Evolutionary conservation across 2,888 invertebrate genomes (phyloP), one percentile per base, ranked within the genome.

Genomic region (Ornithoptera priamus): DNA sequence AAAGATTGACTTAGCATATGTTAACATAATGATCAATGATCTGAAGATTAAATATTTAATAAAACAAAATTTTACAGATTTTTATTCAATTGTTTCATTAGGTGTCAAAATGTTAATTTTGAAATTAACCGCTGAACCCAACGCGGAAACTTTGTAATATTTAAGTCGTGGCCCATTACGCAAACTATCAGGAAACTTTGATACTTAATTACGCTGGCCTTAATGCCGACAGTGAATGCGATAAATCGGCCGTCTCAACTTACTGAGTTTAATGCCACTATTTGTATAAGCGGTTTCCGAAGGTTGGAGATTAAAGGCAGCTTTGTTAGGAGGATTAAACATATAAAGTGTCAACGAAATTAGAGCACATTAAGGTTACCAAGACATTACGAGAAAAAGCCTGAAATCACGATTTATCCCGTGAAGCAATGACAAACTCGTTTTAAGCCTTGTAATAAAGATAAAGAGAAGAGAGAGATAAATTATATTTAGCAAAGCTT

Each of bases 211-310:
- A 69, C 69, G n/a, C 57, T 69, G 61, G 64, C 56, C 69, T 56
- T 65, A 61, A 65, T 65, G 61, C 64, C 64, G 61, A 65, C 69
- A 61, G 42, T 56, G 69, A 69, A 60, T 61, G 39, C 65, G 61
- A 69, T 69, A 69, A 69, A 69, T 69, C 65, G 46, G 69, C 61
- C 61, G 53, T 56, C 42, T 61, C 69, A 61, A 61, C 65, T 69
- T 64, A 57, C 67, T 68, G 39, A 69, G 17, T 60, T 69, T 69
- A 64, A 65, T 64, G 56, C 61, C 56, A 42, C 61, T 69, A 69
- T 69, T 69, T 65, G 69, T 69, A 65, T 65, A 65, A 69, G 65
- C 60, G 65, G 69, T 69, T 69, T 65, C 56, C 65, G 60, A 65
- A 69, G 65, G n/a, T n/a, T 61, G 18, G 24, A 69, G 65, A 69